Percentiles rank a stretch among this genome's conserved stretches.
Evolutionary conservation across 2,113 vertebrate genomes (phyloP).

Genomic region (Elephas maximus): DNA sequence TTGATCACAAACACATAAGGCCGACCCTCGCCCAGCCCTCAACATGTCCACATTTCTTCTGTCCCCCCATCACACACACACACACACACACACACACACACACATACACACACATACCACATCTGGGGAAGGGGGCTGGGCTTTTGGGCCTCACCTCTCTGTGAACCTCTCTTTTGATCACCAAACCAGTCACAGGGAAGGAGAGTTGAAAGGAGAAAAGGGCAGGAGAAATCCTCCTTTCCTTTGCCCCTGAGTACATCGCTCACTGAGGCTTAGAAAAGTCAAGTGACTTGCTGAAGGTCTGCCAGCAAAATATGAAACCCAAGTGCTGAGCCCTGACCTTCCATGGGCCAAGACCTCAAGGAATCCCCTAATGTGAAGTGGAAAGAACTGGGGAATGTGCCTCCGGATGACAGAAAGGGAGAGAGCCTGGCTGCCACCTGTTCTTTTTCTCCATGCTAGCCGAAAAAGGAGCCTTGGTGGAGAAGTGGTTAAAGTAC

Average conservation of each 20-base stretch:
- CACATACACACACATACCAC: not conserved
- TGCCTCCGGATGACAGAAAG: conserved; percentile 53
- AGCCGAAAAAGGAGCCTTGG: not conserved
- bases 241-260: not conserved
- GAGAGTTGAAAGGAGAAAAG: not conserved
- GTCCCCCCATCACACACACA: not conserved
- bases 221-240: conserved; percentile 37
- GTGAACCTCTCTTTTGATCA: conserved; percentile 78
- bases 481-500: too few relatives aligned
- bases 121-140: conserved; percentile 70
- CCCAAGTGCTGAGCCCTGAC: conserved; percentile 33
- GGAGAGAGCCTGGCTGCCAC: conserved; percentile 24
- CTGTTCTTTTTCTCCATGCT: conserved; percentile 67
- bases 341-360: conserved; percentile 45
- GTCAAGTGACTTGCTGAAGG: conserved; percentile 5
- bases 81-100: not conserved
- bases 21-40: conserved; percentile 63
- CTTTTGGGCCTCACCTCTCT: conserved; percentile 73
- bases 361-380: conserved; percentile 60
- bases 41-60: conserved; percentile 75
- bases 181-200: conserved; percentile 29
- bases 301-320: conserved; percentile 53
- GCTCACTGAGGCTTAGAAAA: conserved; percentile 29
- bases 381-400: conserved; percentile 61
- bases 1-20: conserved; percentile 62